A percentile compares a stretch with the other conserved stretches of the same genome.
Conservation (phyloP, 2,888 invertebrate genomes). For the Trissonchulus latispiculum region DNA sequence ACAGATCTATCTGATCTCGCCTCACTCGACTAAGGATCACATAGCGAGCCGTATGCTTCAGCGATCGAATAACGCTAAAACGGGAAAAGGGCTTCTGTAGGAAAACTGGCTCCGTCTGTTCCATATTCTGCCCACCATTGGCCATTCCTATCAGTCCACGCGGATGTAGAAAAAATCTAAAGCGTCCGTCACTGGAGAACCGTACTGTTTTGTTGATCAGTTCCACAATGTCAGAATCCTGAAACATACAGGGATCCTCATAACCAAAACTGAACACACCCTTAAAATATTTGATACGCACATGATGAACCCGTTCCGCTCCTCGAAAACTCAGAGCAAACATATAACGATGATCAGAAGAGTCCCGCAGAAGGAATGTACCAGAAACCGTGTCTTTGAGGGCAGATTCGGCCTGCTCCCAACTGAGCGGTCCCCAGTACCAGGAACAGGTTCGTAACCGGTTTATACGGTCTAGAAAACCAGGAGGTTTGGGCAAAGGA, state of each 20-base stretch:
- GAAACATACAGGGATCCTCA: conserved; percentile 49
- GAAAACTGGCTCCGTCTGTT: conserved; percentile 60
- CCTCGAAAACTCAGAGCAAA: conserved; percentile 63
- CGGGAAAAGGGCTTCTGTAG: conserved; percentile 64
- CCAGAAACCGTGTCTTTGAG: conserved; percentile 61
- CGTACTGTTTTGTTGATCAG: conserved; percentile 64
- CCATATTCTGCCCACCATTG: neutral
- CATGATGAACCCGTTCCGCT: conserved; percentile 60
- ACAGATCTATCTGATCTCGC: conserved; percentile 58
- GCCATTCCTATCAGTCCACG: neutral
- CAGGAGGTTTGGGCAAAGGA: neutral
- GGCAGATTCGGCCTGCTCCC: conserved; percentile 61
- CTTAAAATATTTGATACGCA: conserved; percentile 55
- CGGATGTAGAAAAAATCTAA: conserved; percentile 20
- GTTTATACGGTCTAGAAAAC: neutral
- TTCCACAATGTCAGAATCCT: conserved; percentile 55
- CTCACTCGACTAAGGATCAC: conserved; percentile 60
- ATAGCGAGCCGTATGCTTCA: conserved; percentile 64
- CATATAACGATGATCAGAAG: conserved; percentile 60
- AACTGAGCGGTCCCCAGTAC: conserved; percentile 71
- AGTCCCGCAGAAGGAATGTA: conserved; percentile 66
- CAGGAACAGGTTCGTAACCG: conserved; percentile 51
- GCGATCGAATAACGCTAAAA: conserved; percentile 58
- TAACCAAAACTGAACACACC: conserved; percentile 44
- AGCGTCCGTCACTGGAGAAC: conserved; percentile 49